These are phyloP conservation scores for Apis florea DNA, from an alignment of 1,140 invertebrate species.

Conservation along the genomic window DNA sequence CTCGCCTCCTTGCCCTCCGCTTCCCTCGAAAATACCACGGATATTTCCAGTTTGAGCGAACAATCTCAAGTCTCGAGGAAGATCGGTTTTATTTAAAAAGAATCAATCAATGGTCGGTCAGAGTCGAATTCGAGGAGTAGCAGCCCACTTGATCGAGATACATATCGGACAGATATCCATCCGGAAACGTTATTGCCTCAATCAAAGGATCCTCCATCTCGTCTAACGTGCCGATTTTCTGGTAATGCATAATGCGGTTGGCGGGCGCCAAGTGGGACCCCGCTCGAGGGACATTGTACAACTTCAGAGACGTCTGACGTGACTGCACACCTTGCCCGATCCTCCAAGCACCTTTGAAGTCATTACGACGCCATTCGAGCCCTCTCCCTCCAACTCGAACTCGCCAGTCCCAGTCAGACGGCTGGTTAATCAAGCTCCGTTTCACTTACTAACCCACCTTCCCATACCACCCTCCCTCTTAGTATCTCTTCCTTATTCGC, in stretches of 20 bases:
- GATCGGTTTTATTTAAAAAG: background rate
- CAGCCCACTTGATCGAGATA: background rate
- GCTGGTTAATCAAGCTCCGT: constrained; percentile 57
- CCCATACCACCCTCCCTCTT: background rate
- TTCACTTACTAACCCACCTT: constrained; percentile 52
- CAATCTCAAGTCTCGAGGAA: background rate
- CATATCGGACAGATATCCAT: background rate
- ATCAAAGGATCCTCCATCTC: constrained; percentile 52
- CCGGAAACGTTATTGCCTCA: constrained; percentile 50
- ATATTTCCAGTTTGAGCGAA: background rate
- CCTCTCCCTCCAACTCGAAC: background rate
- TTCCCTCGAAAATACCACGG: background rate
- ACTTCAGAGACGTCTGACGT: constrained; percentile 40
- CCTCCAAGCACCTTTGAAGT: constrained; percentile 54
- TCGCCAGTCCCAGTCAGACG: constrained; percentile 25
- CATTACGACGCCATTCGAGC: constrained; percentile 34
- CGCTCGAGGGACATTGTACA: constrained; percentile 44
- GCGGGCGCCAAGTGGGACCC: constrained; percentile 18
- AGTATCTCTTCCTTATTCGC: constrained; percentile 1
- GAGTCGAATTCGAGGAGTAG: background rate
- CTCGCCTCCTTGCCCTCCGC: background rate
- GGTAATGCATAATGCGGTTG: constrained; percentile 44
- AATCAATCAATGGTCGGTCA: background rate
- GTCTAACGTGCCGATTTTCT: constrained; percentile 22
- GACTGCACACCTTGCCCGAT: constrained; percentile 37